Base-by-base conservation (phyloP, 2,888 invertebrate genomes). In the Tricholauxania praeusta region DNA sequence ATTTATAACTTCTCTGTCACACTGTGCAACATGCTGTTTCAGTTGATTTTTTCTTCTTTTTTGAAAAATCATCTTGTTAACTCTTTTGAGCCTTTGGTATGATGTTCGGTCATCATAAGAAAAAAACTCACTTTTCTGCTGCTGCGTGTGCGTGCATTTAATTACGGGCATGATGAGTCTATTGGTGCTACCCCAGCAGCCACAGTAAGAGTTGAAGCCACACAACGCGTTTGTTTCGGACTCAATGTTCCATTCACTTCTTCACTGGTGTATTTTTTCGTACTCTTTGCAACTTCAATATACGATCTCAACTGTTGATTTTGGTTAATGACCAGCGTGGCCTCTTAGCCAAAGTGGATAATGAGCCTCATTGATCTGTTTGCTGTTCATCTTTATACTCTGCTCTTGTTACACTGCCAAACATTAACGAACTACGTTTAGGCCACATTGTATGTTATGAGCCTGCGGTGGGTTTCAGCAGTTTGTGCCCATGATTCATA, bases 111-210 rank as follows among this genome's bases (percentile, higher is more conserved):
- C 39, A 10, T 10, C 39, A 10, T 10, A 39, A 39, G 8, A 39
- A 14, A 59, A 15, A 19, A 22, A 59, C 59, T 15, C 59, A 17
- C 17, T 14, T 28, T 53, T 59, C 28, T 59, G 19, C 22, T 22
- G 62, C 69, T 55, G 73, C 66, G 49, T 69, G 52, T 74, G 71
- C 74, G 74, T 71, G 74, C 57, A 62, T 71, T 71, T 74, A 71
- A 74, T 74, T 67, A 65, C 63, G 71, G 39, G 53, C 60, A 22
- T 74, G 74, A 74, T 68, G 74, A 71, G 74, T 71, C 74, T 74
- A 74, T 74, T 74, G 67, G 74, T 64, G 74, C 67, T 67, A 62
- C 62, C 7, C 64, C 49, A 52, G 55, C 32, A 12, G 60, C n/a
- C n/a, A 12, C 53, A 32, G 28, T 28, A 28, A 28, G 66, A 52